Evolutionary conservation across 2,888 invertebrate genomes (phyloP).

Genomic region (Chorisops tibialis): DNA sequence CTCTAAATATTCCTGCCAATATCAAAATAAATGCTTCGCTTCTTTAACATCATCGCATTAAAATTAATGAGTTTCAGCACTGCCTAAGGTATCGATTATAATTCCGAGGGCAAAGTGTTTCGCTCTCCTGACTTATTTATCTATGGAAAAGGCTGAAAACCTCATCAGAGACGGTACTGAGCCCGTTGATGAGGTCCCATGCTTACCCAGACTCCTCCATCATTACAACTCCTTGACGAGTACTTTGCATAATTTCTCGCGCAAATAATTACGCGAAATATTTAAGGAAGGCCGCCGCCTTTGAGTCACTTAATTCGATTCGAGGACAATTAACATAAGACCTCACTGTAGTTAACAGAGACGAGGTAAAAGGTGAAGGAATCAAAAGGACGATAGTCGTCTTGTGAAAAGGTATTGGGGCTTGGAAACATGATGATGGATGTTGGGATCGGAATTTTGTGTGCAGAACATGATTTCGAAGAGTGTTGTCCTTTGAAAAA

Average conservation of each 20-base stretch:
- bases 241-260: slow-evolving; percentile 22
- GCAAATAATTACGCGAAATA: slow-evolving; percentile 21
- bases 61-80: slow-evolving; percentile 10
- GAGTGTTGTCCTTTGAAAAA: too few relatives aligned
- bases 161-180: not conserved
- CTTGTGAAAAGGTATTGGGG: too few relatives aligned
- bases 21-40: slow-evolving; percentile 10
- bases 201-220: not conserved
- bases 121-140: slow-evolving; percentile 14
- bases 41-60: slow-evolving; percentile 5
- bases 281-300: slow-evolving; percentile 3
- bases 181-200: not conserved
- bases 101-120: not conserved
- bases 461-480: too few relatives aligned
- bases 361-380: too few relatives aligned
- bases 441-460: too few relatives aligned
- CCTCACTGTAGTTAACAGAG: not conserved
- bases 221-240: slow-evolving; percentile 7
- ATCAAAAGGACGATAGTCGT: too few relatives aligned
- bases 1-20: not conserved
- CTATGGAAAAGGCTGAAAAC: not conserved
- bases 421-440: too few relatives aligned
- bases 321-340: slow-evolving; percentile 12
- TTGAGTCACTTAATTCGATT: slow-evolving; percentile 20
- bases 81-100: slow-evolving; percentile 13